Evolutionary conservation across 30 jellyfish, hydroid and myxozoan species (phyloP), one percentile per base, ranked within the genome.

Genomic region (Aurelia aurita complex sp. Pacific): DNA sequence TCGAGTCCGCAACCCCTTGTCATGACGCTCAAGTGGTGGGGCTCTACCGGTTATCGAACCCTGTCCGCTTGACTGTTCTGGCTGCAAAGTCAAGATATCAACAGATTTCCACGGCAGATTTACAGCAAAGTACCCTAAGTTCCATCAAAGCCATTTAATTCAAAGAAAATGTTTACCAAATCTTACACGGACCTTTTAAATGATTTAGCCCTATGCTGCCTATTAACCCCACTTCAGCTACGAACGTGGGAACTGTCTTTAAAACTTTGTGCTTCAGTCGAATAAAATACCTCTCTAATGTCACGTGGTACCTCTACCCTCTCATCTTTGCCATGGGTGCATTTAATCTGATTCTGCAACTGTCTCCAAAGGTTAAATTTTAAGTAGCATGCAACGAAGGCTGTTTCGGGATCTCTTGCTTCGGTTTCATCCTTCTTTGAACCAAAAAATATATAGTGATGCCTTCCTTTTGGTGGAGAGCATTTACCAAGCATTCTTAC

Each of bases 391-490:
- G 38, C 70, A 32, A 77, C 77, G 5, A 32, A 53, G 19, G 87
- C 87, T 15, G 66, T 42, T 36, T 18, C 17, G 5, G 67, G 36
- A 15, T 36, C 50, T 6, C 51, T 18, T 15, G 10, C 67, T 46
- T 46, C 57, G 57, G 12, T 46, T 14, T 46, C 57, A 46, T 7
- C 15, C 11, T 46, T 46, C 9, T 1, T 32, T 13, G 64, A 15
- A 15, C 87, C 87, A 2, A 77, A 42, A 64, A 77, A 77, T 15
- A 77, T 9, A 23, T 77, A 77, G 23, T 77, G 78, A 33, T 77
- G 78, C 19, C 78, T 77, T 42, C 87, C 87, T 42, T 62, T 77
- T 7, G 87, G 77, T 57, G 87, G 87, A 1, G 87, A 77, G 75
- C 87, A 77, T 62, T 77, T 62, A 52, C 87, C 87, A 77, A 60